phyloP scores from a whole-genome alignment of 2,888 invertebrate species.

The Helleia helle region DNA sequence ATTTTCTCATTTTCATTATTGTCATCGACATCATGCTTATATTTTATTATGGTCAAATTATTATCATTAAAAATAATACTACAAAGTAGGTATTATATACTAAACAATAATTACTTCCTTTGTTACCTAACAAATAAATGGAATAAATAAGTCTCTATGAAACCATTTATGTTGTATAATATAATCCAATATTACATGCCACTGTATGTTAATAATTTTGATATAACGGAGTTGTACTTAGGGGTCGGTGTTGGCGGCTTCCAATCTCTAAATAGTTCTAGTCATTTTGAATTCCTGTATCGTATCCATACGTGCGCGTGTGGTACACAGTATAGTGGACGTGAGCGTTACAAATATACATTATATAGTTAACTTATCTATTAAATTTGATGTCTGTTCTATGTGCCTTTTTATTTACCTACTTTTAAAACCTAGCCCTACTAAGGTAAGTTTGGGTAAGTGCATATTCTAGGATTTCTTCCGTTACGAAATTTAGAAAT shows the following conservation, averaged over 20 bases:
- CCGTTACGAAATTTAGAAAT: too few relatives aligned
- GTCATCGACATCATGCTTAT: too few relatives aligned
- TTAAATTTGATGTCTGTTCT: slow-evolving; percentile 74
- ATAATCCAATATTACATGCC: background rate
- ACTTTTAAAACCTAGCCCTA: background rate
- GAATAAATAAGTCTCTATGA: too few relatives aligned
- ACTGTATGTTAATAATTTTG: background rate
- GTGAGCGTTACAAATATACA: slow-evolving; percentile 61
- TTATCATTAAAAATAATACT: too few relatives aligned
- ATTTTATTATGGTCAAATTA: too few relatives aligned
- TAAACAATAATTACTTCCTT: too few relatives aligned
- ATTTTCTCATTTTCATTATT: too few relatives aligned
- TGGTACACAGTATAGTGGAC: slow-evolving; percentile 69
- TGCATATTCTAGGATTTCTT: too few relatives aligned
- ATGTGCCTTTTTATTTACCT: slow-evolving; percentile 42
- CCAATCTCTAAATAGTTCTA: slow-evolving; percentile 60
- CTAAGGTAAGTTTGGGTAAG: too few relatives aligned
- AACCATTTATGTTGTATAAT: too few relatives aligned
- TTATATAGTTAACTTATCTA: slow-evolving; percentile 68
- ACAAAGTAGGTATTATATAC: too few relatives aligned
- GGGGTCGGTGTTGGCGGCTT: slow-evolving; percentile 45
- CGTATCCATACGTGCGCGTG: slow-evolving; percentile 59
- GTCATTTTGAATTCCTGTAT: slow-evolving; percentile 68
- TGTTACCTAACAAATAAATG: too few relatives aligned
- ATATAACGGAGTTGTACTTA: slow-evolving; percentile 14